Conservation (phyloP, 2,888 invertebrate genomes). For the Nemoura dubitans region DNA sequence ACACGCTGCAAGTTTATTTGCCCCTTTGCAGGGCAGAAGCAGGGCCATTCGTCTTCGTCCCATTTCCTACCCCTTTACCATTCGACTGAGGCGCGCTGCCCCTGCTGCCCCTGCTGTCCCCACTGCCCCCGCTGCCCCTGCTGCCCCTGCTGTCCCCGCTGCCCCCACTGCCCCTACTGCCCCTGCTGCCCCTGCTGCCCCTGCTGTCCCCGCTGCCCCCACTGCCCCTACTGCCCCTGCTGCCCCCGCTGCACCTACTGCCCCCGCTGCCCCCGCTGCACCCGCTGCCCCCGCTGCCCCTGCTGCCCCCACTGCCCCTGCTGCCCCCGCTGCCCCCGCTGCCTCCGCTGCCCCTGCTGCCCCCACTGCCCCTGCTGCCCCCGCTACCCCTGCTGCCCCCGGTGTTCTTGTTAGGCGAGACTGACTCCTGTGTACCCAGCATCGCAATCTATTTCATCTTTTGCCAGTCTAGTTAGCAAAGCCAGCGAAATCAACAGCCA, state of each 20-base stretch:
- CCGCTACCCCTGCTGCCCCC: too few relatives aligned
- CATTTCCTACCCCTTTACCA: background rate
- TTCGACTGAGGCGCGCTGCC: background rate
- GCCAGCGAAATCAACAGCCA: too few relatives aligned
- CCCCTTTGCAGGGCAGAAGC: background rate
- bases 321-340: background rate
- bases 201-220: too few relatives aligned
- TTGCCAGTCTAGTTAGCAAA: background rate
- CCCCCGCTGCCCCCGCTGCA: background rate
- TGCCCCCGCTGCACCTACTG: background rate
- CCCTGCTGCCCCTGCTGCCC: background rate
- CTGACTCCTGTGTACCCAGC: background rate
- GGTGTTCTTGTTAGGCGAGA: too few relatives aligned
- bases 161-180: background rate
- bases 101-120: background rate
- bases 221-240: too few relatives aligned
- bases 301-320: background rate
- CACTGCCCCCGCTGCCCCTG: background rate
- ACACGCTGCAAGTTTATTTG: constrained; percentile 3
- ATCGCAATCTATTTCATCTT: background rate
- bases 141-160: background rate
- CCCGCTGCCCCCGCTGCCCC: background rate
- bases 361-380: background rate
- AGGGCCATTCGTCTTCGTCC: constrained; percentile 30
- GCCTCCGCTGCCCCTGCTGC: background rate